Conservation (phyloP, 1,140 invertebrate genomes). For the Drosophila hydei region DNA sequence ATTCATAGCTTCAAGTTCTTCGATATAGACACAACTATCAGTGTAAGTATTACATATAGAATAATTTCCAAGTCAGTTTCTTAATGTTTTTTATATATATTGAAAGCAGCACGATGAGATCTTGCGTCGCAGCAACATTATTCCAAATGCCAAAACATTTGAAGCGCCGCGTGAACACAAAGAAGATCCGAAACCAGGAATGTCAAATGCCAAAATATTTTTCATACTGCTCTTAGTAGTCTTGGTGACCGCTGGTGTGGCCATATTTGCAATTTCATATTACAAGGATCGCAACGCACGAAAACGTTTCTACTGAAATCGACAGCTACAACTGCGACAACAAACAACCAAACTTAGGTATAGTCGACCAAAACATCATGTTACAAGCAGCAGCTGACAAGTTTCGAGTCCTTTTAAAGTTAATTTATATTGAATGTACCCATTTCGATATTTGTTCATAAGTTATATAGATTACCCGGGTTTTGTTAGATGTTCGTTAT, state of each 20-base stretch:
- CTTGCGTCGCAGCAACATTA: slow-evolving; percentile 89
- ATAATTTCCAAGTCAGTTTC: slow-evolving; percentile 1
- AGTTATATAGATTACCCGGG: slow-evolving; percentile 23
- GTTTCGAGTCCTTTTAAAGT: slow-evolving; percentile 39
- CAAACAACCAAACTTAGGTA: slow-evolving; percentile 46
- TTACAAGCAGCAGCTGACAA: slow-evolving; percentile 26
- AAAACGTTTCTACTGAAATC: slow-evolving; percentile 93
- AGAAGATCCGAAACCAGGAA: slow-evolving; percentile 93
- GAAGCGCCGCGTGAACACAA: slow-evolving; percentile 94
- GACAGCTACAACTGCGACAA: slow-evolving; percentile 20
- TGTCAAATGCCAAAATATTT: slow-evolving; percentile 95
- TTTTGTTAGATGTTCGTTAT: slow-evolving; percentile 26
- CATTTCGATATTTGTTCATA: slow-evolving; percentile 38
- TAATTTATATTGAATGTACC: slow-evolving; percentile 44
- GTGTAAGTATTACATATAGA: slow-evolving; percentile 85
- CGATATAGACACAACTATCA: slow-evolving; percentile 91
- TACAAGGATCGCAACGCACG: slow-evolving; percentile 96
- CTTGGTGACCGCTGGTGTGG: slow-evolving; percentile 90
- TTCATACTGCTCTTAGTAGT: slow-evolving; percentile 92
- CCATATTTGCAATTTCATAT: slow-evolving; percentile 94
- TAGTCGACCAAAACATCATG: slow-evolving; percentile 40
- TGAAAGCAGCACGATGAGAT: slow-evolving; percentile 86
- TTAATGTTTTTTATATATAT: slow-evolving; percentile 32
- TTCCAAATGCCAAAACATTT: slow-evolving; percentile 92
- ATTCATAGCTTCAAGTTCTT: slow-evolving; percentile 96